Evolutionary conservation across 2,797 vertebrate species (phyloP).

Genomic region (Ambastaia sidthimunki): DNA sequence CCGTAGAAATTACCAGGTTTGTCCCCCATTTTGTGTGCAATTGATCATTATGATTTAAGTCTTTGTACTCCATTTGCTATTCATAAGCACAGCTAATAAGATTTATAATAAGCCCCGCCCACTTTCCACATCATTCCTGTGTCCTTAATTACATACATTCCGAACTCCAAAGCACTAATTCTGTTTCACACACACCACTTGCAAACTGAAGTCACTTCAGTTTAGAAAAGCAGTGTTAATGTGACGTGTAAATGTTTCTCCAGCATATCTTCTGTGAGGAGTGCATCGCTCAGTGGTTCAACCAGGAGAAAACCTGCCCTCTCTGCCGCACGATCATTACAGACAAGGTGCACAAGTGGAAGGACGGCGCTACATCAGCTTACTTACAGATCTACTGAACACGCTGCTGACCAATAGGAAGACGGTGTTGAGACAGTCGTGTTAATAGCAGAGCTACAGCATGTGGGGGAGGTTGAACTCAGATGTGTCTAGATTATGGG

Average conservation of each 20-base stretch:
- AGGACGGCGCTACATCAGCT: slow-evolving; percentile 91
- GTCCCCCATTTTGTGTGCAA: too few relatives aligned
- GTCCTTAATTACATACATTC: too few relatives aligned
- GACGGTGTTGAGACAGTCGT: not conserved
- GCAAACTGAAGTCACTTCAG: not conserved
- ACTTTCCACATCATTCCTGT: too few relatives aligned
- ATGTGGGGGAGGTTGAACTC: not conserved
- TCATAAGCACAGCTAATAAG: too few relatives aligned
- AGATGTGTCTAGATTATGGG: not conserved
- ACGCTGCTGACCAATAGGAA: not conserved
- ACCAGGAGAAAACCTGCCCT: slow-evolving; percentile 95
- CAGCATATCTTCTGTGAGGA: slow-evolving; percentile 98
- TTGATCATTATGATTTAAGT: too few relatives aligned
- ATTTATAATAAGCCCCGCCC: too few relatives aligned
- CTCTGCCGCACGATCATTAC: slow-evolving; percentile 93
- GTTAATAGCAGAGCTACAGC: not conserved
- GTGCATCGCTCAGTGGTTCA: slow-evolving; percentile 95
- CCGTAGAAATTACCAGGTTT: too few relatives aligned
- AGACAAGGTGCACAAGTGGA: slow-evolving; percentile 91
- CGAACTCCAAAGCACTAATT: not conserved
- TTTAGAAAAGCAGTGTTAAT: not conserved
- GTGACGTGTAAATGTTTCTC: slow-evolving; percentile 45
- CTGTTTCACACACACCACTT: not conserved
- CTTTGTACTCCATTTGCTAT: too few relatives aligned
- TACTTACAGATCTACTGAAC: slow-evolving; percentile 90